A percentile compares a stretch with the other conserved stretches of the same genome.
phyloP scores from a whole-genome alignment of 1,140 invertebrate genomes.

The Hypsibius dujardini region DNA sequence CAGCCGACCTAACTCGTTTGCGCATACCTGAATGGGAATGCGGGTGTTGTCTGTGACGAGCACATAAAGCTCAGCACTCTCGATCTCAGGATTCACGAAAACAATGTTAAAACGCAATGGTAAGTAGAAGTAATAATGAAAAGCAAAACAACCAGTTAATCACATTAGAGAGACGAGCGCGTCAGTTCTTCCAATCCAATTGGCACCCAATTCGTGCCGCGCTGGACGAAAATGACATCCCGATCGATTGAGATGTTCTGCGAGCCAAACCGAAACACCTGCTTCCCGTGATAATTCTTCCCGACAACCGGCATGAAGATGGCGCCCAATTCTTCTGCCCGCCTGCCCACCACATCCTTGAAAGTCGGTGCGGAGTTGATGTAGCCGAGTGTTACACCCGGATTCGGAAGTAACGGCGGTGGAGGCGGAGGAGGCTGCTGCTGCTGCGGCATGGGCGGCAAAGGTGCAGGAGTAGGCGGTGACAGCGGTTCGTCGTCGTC shows the following conservation, averaged over 20 bases:
- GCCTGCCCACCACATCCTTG: slow-evolving; percentile 67
- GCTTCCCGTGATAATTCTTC: slow-evolving; percentile 56
- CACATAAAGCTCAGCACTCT: too few species aligned
- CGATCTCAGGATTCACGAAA: too few species aligned
- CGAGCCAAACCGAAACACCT: slow-evolving; percentile 62
- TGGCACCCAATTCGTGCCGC: slow-evolving; percentile 26
- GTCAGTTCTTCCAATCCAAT: slow-evolving; percentile 16
- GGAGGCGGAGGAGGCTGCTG: slow-evolving; percentile 18
- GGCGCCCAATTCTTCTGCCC: slow-evolving; percentile 63
- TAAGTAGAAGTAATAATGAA: too few species aligned
- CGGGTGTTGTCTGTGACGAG: too few species aligned
- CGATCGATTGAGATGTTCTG: slow-evolving; percentile 59
- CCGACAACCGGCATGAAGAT: slow-evolving; percentile 71
- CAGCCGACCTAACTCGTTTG: too few species aligned
- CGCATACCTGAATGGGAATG: too few species aligned
- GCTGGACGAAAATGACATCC: slow-evolving; percentile 38
- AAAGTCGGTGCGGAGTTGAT: slow-evolving; percentile 49
- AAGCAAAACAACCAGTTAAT: too few species aligned
- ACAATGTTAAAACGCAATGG: too few species aligned
- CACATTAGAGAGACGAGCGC: neutral
- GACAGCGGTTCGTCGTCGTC: neutral
- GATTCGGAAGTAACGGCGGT: slow-evolving; percentile 19
- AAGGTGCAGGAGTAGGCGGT: slow-evolving; percentile 19
- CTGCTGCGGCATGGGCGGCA: slow-evolving; percentile 1
- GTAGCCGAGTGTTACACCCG: slow-evolving; percentile 29